A percentile compares a stretch with the other conserved stretches of the same genome.
Evolutionary conservation across 2,797 vertebrate species (phyloP).

Genomic region (Poecile montanus): DNA sequence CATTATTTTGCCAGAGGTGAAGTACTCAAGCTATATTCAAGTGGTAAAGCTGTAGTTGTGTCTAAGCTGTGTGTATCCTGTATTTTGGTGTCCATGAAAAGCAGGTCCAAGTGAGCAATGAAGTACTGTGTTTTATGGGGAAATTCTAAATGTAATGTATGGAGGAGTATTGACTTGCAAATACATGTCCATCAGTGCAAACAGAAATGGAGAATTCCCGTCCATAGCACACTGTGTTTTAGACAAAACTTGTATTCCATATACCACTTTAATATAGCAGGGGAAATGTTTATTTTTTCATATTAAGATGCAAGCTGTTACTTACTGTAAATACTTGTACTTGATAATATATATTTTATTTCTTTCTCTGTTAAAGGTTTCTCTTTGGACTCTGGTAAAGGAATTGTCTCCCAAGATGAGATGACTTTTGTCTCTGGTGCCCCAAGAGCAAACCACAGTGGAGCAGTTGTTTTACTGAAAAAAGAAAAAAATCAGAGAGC

Average conservation of each 20-base stretch:
- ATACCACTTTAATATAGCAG: slow-evolving; percentile 65
- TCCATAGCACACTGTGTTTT: not conserved
- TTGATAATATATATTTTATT: not conserved
- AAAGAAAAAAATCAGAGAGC: slow-evolving; percentile 78
- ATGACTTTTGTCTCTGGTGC: slow-evolving; percentile 95
- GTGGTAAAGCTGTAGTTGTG: not conserved
- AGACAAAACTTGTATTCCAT: not conserved
- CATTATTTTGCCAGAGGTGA: not conserved
- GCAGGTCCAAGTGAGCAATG: not conserved
- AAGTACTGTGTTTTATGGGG: not conserved
- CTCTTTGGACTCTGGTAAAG: slow-evolving; percentile 92
- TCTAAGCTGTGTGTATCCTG: not conserved
- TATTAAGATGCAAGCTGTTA: not conserved
- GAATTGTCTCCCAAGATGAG: slow-evolving; percentile 80
- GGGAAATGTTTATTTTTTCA: not conserved
- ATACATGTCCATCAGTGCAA: not conserved
- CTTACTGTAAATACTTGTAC: not conserved
- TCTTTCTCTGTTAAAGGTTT: slow-evolving; percentile 83
- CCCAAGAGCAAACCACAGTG: slow-evolving; percentile 92
- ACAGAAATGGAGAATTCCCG: not conserved
- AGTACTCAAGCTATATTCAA: slow-evolving; percentile 45
- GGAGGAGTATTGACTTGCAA: not conserved
- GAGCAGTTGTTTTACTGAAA: slow-evolving; percentile 89
- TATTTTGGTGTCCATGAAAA: not conserved
- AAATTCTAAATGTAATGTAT: not conserved